Evolutionary conservation across 2,113 vertebrate genomes (phyloP), one percentile per base, ranked within the genome.

Genomic region (Mustela lutreola): DNA sequence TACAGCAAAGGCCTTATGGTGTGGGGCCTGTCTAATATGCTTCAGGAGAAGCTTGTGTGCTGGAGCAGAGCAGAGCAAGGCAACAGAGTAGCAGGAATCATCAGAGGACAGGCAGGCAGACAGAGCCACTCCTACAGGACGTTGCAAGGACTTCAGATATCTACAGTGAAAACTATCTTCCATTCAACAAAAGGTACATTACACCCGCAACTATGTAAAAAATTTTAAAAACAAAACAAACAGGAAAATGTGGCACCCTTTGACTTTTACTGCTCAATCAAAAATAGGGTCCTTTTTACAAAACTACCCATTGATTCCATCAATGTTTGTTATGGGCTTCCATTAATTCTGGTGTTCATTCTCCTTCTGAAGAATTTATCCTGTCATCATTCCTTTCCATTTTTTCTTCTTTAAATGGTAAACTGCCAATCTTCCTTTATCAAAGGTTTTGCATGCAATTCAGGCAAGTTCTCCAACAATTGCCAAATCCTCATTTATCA

Each of bases 371-470:
- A 87, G 21, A n/a, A 89, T 56, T 80, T 94, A 88, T 45, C 36
- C 39, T 90, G 7, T 93, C 76, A 85, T 12, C 36, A 91, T 63
- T 85, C 91, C 82, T 88, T 79, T 84, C 28, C 21, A 65, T 28
- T 45, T 87, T 90, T 31, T 91, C n/a, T 67, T 91, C 80, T 95
- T 83, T 76, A 91, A 95, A 81, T 48, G 22, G 1, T 53, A 93
- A 91, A 33, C 5, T 79, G 76, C 39, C 11, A 94, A 76, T 89
- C 16, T 58, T 89, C 24, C 89, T 45, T 92, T 81, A 88, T 48
- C 36, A 82, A 67, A 26, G 50, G 26, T 65, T 71, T 81, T 97
- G 58, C 58, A 81, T 58, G 31, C 12, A 93, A 58, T 78, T 83
- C 81, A 56, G 14, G 65, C 21, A 75, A 75, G 81, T 67, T 83